Percentiles rank a stretch among this genome's conserved stretches.
phyloP scores from a whole-genome alignment of 2,113 vertebrate genomes.

The Macrotus californicus region DNA sequence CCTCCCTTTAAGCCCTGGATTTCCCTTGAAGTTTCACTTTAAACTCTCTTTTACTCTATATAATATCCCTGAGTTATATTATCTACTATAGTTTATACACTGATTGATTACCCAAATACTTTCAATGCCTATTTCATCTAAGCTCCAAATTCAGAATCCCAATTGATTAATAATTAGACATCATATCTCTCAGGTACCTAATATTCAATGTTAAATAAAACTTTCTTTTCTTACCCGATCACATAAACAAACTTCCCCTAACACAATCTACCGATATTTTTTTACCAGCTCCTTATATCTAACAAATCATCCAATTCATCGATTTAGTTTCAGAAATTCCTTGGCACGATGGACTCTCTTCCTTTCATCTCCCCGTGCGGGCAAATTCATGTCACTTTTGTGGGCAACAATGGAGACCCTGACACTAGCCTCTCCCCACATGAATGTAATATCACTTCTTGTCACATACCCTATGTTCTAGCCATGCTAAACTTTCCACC shows the following conservation, averaged over 20 bases:
- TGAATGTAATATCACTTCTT: not conserved
- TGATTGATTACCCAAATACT: not conserved
- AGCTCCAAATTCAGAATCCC: not conserved
- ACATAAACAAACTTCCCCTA: not conserved
- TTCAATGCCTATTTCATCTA: not conserved
- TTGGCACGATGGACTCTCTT: not conserved
- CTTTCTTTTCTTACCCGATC: not conserved
- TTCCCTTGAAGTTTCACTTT: not conserved
- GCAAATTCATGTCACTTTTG: not conserved
- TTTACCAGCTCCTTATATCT: not conserved
- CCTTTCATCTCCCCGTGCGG: not conserved
- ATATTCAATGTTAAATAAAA: not conserved
- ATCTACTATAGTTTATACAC: not conserved
- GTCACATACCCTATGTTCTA: rapidly evolving
- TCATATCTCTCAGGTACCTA: not conserved
- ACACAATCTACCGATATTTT: not conserved
- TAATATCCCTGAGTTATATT: not conserved
- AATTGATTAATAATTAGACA: not conserved
- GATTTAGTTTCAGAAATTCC: not conserved
- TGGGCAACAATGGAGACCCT: not conserved
- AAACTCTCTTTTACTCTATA: not conserved
- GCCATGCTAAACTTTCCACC: not conserved
- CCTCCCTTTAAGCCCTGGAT: not conserved
- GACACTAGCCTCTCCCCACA: not conserved
- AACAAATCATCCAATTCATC: not conserved